These are phyloP conservation scores for Scolanthus callimorphus DNA, from an alignment of 92 coral and sea anemone genomes.

Conservation along the genomic window DNA sequence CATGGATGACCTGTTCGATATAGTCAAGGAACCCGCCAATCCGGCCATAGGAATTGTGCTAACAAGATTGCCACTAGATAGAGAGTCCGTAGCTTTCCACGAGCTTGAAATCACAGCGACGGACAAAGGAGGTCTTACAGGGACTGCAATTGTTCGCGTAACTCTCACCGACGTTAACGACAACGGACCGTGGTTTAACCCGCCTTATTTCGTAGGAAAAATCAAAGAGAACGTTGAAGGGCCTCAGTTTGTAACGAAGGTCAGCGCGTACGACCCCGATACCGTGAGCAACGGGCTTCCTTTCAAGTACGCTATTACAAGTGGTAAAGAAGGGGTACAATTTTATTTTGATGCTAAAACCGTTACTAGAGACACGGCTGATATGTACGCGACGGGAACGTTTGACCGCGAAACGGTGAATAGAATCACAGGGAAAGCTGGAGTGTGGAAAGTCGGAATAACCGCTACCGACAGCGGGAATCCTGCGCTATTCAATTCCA, in stretches of 20 bases:
- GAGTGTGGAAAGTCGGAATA: conserved; percentile 56
- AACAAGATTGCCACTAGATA: conserved; percentile 64
- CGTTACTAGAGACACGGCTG: conserved; percentile 40
- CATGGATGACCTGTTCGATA: conserved; percentile 62
- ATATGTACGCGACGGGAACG: conserved; percentile 43
- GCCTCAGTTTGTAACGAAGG: conserved; percentile 56
- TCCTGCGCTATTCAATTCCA: conserved; percentile 46
- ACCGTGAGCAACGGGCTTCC: conserved; percentile 75
- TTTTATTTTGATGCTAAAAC: conserved; percentile 39
- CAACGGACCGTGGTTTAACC: conserved; percentile 88
- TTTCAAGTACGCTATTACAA: conserved; percentile 49
- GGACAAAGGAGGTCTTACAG: conserved; percentile 84
- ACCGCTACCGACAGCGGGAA: conserved; percentile 70
- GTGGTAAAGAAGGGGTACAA: conserved; percentile 22
- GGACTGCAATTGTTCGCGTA: conserved; percentile 51
- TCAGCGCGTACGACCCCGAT: conserved; percentile 85
- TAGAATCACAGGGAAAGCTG: too few species aligned
- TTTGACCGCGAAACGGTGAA: conserved; percentile 58
- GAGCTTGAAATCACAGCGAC: conserved; percentile 77
- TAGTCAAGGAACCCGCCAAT: conserved; percentile 48
- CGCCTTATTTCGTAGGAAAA: conserved; percentile 77
- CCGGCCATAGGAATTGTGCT: conserved; percentile 56
- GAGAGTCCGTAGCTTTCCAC: conserved; percentile 60
- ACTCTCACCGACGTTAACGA: conserved; percentile 76
- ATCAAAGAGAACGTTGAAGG: conserved; percentile 54